Base-by-base conservation (phyloP, 23 tunicate species). In the Trididemnum nubilum region DNA sequence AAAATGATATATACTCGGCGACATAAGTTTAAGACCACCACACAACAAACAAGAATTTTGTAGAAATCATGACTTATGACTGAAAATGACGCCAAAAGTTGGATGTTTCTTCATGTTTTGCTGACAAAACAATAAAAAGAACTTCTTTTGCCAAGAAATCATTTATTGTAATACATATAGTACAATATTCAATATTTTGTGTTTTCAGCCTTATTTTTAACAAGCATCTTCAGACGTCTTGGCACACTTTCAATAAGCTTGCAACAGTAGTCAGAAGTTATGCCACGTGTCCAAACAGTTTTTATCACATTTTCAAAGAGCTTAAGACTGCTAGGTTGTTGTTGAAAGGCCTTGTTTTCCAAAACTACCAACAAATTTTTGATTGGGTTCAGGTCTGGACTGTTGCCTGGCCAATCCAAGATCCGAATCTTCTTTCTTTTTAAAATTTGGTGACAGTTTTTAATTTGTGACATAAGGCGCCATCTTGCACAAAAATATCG, bases 391-490 rank as follows among this genome's bases (percentile, higher is more conserved):
- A 21, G 29, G 29, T 61, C 67, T 61, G 67, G 26, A 61, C 67
- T 61, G 67, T 61, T 61, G 26, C 67, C 67, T 61, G 67, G 67
- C 67, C 78, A 73, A 40, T 39, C 78, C 27, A 73, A 58, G 58
- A 73, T 30, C 18, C 18, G 28, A 40, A 37, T 38, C 39, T 73
- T 73, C n/a, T 67, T 4, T 38, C 33, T 67, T 67, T 67, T 67
- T 30, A 67, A 67, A 67, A 67, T 37, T 39, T 38, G 58, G 67
- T 54, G 34, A 57, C 81, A 52, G 28, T 77, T 54, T 77, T 52
- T 61, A 37, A 77, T 32, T 37, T 35, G 27, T 54, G 81, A 51
- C 67, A 54, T 54, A 67, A 67, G 66, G 81, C 81, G 51, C 78
- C 78, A 37, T 67, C 74, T 67, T 67, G 38, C 74, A 67, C 33